phyloP scores from a whole-genome alignment of 2,888 invertebrate genomes.

The Hermaeophaga mercurialis region DNA sequence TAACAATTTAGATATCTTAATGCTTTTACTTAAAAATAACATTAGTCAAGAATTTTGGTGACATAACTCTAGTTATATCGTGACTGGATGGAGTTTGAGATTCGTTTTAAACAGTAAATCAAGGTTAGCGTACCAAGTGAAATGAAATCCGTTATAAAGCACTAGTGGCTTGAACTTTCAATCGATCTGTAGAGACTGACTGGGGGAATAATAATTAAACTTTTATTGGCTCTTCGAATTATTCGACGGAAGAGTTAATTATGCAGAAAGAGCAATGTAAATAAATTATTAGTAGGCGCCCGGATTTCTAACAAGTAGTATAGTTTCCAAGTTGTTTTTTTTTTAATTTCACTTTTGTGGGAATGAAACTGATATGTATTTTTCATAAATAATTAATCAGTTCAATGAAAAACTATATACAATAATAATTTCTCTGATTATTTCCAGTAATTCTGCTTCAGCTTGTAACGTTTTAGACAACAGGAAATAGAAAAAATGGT shows the following conservation, averaged over 20 bases:
- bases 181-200: conserved; percentile 19
- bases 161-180: conserved; percentile 15
- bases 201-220: conserved; percentile 29
- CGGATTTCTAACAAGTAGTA: conserved; percentile 23
- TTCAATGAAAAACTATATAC: too few species aligned
- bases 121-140: conserved; percentile 27
- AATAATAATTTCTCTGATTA: too few species aligned
- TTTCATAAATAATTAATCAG: too few species aligned
- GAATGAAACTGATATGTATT: too few species aligned
- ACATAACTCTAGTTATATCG: conserved; percentile 19
- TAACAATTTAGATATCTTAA: too few species aligned
- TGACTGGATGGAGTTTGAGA: conserved; percentile 18
- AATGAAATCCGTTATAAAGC: conserved; percentile 16
- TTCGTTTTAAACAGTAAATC: conserved; percentile 20
- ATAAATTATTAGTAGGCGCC: conserved; percentile 30
- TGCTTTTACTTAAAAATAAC: too few species aligned
- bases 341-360: too few species aligned
- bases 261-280: conserved; percentile 32
- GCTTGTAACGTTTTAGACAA: too few species aligned
- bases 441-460: too few species aligned
- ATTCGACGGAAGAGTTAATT: conserved; percentile 30
- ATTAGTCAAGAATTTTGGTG: too few species aligned
- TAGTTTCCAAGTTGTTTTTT: conserved; percentile 15
- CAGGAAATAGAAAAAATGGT: too few species aligned
- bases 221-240: conserved; percentile 29